Percentiles rank a stretch among this genome's conserved stretches.
Evolutionary conservation across 2,113 vertebrate genomes (phyloP).

Genomic region (Marmota flaviventris): DNA sequence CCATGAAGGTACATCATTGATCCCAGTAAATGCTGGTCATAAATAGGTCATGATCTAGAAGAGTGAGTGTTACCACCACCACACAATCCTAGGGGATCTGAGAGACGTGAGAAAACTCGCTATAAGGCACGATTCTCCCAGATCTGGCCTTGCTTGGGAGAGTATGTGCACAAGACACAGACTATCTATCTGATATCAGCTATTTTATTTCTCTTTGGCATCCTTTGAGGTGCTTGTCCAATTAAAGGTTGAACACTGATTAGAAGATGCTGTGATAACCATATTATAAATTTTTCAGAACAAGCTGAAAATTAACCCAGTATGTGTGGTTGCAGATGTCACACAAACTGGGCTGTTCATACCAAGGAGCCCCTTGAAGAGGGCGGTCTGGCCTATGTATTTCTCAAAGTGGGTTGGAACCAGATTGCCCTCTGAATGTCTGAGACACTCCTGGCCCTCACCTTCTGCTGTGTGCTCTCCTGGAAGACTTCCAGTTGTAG

Average conservation of each 20-base stretch:
- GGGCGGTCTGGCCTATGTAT: background rate
- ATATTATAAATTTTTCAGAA: background rate
- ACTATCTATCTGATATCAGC: background rate
- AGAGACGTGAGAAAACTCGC: background rate
- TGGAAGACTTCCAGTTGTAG: background rate
- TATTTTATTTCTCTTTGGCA: conserved; percentile 22
- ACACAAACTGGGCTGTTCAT: background rate
- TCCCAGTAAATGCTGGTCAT: background rate
- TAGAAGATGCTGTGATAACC: background rate
- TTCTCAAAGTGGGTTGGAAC: background rate
- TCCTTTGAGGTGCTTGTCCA: background rate
- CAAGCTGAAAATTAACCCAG: background rate
- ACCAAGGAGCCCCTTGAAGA: background rate
- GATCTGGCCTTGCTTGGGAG: background rate
- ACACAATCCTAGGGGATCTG: background rate
- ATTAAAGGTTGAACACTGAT: background rate
- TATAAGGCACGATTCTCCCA: background rate
- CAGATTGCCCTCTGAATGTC: background rate
- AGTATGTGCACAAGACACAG: background rate
- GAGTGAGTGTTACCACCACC: background rate
- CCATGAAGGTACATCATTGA: background rate
- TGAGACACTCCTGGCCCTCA: background rate
- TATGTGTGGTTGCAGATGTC: background rate
- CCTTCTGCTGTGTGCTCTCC: background rate
- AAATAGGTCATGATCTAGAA: background rate